Evolutionary conservation across 1,140 invertebrate genomes (phyloP).

Genomic region (Agraylea sexmaculata): DNA sequence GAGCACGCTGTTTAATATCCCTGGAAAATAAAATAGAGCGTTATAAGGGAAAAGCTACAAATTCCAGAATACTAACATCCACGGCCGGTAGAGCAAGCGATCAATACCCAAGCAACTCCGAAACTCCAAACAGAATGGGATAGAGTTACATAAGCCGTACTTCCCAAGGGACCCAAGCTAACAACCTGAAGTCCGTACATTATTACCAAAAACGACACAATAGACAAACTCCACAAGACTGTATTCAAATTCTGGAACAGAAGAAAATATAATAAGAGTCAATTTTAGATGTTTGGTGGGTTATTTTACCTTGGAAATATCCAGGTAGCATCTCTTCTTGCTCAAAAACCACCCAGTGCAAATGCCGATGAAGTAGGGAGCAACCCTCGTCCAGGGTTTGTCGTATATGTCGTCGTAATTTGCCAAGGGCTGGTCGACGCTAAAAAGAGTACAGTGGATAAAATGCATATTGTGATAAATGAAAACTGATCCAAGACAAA

Average conservation of each 20-base stretch:
- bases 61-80: slow-evolving; percentile 24
- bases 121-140: slow-evolving; percentile 40
- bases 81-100: slow-evolving; percentile 38
- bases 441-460: slow-evolving; percentile 17
- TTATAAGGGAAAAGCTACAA: neutral
- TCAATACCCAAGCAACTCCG: slow-evolving; percentile 39
- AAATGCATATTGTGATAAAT: neutral
- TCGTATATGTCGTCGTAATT: slow-evolving; percentile 35
- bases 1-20: slow-evolving; percentile 13
- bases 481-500: slow-evolving; percentile 19
- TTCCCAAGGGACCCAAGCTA: slow-evolving; percentile 26
- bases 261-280: neutral
- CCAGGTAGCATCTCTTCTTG: slow-evolving; percentile 27
- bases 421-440: slow-evolving; percentile 33
- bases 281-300: neutral
- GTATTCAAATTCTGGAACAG: slow-evolving; percentile 17
- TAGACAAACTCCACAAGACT: slow-evolving; percentile 25
- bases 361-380: slow-evolving; percentile 36
- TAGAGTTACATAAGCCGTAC: slow-evolving; percentile 39
- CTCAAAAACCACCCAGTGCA: slow-evolving; percentile 31
- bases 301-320: slow-evolving; percentile 27
- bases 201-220: slow-evolving; percentile 25
- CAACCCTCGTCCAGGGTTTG: slow-evolving; percentile 36
- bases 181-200: slow-evolving; percentile 31
- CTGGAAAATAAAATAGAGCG: slow-evolving; percentile 8